A percentile compares a stretch with the other conserved stretches of the same genome.
Conservation (phyloP, 2,888 invertebrate genomes). For the Trisateles emortualis region DNA sequence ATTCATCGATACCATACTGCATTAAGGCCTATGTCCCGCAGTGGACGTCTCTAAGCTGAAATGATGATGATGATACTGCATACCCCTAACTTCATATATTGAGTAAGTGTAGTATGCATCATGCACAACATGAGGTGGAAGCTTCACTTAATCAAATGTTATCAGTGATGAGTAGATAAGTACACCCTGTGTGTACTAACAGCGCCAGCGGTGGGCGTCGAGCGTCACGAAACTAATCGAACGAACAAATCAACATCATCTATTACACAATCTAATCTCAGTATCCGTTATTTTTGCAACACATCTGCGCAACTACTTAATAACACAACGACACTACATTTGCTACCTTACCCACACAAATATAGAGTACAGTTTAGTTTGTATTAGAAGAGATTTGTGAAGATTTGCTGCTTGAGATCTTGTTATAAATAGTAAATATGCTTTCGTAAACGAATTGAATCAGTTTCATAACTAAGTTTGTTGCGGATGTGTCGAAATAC, state of each 20-base stretch:
- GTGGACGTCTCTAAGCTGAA: no score
- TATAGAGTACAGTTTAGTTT: slow-evolving; percentile 15
- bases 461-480: slow-evolving; percentile 34
- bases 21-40: no score
- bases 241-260: slow-evolving; percentile 16
- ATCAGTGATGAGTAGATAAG: no score
- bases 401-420: slow-evolving; percentile 13
- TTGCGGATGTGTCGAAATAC: slow-evolving; percentile 18
- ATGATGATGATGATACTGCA: no score
- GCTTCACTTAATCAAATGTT: neutral
- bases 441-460: slow-evolving; percentile 38
- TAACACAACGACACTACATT: slow-evolving; percentile 18
- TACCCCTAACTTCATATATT: no score
- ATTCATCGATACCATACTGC: no score
- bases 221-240: slow-evolving; percentile 5
- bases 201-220: no score
- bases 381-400: slow-evolving; percentile 1
- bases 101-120: no score
- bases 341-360: slow-evolving; percentile 13
- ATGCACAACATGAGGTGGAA: no score
- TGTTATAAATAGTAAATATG: slow-evolving; percentile 21
- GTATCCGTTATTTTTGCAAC: slow-evolving; percentile 42
- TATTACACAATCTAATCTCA: slow-evolving; percentile 31
- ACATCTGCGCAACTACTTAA: slow-evolving; percentile 25
- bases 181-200: no score